Evolutionary conservation across 2,113 vertebrate species (phyloP).

Genomic region (Rhipidura dahli): DNA sequence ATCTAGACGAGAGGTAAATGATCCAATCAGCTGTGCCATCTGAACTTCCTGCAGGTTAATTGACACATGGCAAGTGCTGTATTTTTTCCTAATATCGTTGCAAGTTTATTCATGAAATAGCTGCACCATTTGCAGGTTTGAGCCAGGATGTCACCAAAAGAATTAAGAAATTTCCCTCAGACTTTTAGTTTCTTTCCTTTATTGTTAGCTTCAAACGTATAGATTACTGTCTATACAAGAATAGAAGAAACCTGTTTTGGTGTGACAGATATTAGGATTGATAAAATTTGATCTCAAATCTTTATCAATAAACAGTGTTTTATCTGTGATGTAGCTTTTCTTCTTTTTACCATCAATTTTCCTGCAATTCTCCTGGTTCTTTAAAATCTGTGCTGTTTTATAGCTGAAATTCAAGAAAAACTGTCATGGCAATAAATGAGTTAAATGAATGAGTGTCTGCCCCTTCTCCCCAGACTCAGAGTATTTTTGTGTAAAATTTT

Average conservation of each 20-base stretch:
- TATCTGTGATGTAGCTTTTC: neutral
- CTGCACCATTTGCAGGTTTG: neutral
- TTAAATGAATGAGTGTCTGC: neutral
- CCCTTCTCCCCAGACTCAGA: neutral
- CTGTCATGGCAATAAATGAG: neutral
- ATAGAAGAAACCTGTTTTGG: neutral
- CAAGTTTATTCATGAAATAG: neutral
- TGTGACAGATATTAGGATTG: neutral
- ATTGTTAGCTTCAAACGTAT: neutral
- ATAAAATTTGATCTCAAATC: neutral
- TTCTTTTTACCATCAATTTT: neutral
- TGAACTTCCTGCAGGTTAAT: neutral
- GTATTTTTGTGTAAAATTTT: neutral
- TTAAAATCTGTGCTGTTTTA: neutral
- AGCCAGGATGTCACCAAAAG: neutral
- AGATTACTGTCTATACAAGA: neutral
- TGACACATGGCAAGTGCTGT: neutral
- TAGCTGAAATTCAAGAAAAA: neutral
- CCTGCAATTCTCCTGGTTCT: neutral
- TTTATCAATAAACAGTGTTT: neutral
- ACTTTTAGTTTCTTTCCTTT: neutral
- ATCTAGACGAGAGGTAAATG: neutral
- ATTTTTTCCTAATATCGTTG: neutral
- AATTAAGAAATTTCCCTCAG: neutral
- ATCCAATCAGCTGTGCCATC: neutral